Conservation (phyloP, 2,888 invertebrate genomes). For the Machimus atricapillus region DNA sequence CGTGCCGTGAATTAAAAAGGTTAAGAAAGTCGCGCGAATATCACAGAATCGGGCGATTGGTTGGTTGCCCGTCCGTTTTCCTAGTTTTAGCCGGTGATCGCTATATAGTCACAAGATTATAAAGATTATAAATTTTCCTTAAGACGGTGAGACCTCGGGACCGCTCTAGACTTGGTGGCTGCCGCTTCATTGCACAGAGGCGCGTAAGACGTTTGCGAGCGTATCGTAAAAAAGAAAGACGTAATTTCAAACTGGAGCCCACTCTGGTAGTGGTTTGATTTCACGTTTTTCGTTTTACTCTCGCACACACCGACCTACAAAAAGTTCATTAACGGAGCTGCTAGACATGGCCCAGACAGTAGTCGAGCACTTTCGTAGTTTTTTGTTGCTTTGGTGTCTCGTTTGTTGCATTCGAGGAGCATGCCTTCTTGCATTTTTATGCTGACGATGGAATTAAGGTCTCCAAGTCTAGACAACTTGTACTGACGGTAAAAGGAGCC, state of each 20-base stretch:
- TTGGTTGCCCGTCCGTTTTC: neutral
- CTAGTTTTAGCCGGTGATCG: slow-evolving; percentile 21
- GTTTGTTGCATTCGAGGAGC: slow-evolving; percentile 40
- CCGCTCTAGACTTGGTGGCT: slow-evolving; percentile 29
- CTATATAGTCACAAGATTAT: too few species aligned
- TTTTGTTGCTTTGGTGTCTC: slow-evolving; percentile 33
- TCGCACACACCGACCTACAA: slow-evolving; percentile 60
- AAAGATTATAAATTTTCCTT: slow-evolving; percentile 8
- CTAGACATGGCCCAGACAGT: slow-evolving; percentile 63
- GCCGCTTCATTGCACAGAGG: slow-evolving; percentile 15
- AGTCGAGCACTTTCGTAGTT: slow-evolving; percentile 39
- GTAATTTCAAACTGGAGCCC: slow-evolving; percentile 22
- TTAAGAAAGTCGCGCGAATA: neutral
- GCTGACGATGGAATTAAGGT: slow-evolving; percentile 40
- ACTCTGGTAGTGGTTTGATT: slow-evolving; percentile 23
- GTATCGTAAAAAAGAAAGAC: slow-evolving; percentile 34
- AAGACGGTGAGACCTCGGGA: neutral
- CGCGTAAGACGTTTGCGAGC: neutral
- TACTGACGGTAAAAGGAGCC: slow-evolving; percentile 36
- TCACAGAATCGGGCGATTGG: neutral
- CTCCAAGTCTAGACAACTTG: slow-evolving; percentile 41
- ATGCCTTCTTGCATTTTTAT: slow-evolving; percentile 39
- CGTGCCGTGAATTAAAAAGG: slow-evolving; percentile 15
- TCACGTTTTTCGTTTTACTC: slow-evolving; percentile 43
- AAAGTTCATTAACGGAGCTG: slow-evolving; percentile 62